These are phyloP conservation scores for Styela clava DNA, from an alignment of 23 tunicate species.

Conservation along the genomic window DNA sequence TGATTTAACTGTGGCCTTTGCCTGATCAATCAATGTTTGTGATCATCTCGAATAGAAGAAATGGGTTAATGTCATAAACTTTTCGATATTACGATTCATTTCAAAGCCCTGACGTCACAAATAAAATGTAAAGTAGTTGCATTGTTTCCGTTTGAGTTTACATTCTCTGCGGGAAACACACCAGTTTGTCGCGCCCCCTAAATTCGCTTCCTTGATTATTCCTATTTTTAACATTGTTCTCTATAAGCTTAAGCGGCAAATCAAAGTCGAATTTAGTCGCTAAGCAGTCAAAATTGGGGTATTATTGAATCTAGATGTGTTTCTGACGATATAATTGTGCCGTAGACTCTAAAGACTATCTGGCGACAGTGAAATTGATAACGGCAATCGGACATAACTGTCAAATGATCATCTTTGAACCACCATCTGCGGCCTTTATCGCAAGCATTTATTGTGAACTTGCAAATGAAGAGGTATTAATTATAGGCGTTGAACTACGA, in stretches of 20 bases:
- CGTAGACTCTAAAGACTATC: not conserved
- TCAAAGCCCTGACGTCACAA: too few relatives aligned
- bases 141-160: not conserved
- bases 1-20: too few relatives aligned
- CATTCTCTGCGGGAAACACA: not conserved
- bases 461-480: too few relatives aligned
- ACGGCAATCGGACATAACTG: not conserved
- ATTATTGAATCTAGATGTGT: not conserved
- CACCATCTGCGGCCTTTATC: not conserved
- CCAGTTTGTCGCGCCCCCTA: not conserved
- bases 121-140: too few relatives aligned
- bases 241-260: not conserved
- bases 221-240: not conserved
- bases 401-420: not conserved
- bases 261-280: not conserved
- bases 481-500: not conserved
- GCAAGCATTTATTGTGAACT: too few relatives aligned
- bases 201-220: not conserved
- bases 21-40: too few relatives aligned
- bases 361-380: not conserved
- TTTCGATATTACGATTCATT: too few relatives aligned
- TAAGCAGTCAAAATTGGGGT: not conserved
- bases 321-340: not conserved
- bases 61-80: too few relatives aligned
- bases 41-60: too few relatives aligned